Base-by-base conservation (phyloP, 2,113 vertebrate species). In the Dicrurus megarhynchus region DNA sequence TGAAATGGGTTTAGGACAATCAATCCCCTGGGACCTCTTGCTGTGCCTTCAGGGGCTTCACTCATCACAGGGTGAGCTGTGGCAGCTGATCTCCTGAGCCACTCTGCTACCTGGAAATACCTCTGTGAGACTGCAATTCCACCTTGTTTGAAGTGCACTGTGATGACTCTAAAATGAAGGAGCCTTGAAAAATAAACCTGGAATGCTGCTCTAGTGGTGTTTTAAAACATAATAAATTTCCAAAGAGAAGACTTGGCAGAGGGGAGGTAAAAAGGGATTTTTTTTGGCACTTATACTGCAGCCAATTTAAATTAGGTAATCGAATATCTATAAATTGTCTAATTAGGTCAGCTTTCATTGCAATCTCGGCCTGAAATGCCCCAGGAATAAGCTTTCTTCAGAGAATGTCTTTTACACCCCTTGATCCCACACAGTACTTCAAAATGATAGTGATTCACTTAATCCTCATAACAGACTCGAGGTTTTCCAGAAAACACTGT, bases 281-380 rank as follows among this genome's bases (percentile, higher is more conserved):
- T 59, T 84, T 85, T 83, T 67, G 46, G 93, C 76, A 77, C 64
- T 73, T 87, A 42, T 9, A 42, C 9, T 13, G 21, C 61, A 80
- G 60, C 27, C 47, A 80, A 32, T 71, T 93, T 90, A 73, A 91
- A 87, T 78, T 26, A 71, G 77, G 92, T 87, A 92, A 81, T 85
- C 69, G 42, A 79, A 33, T 78, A 76, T 41, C 87, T 95, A 87
- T 61, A 82, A 76, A 85, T 83, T 71, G 52, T 71, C 73, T 96
- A 94, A 95, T 70, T 81, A 93, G 95, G 91, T 41, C 85, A 55
- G 2, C 27, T 92, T 89, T 52, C 74, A 92, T 27, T 56, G 89
- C 55, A 81, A 27, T 44, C 59, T 88, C 44, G 1, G 46, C 91
- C 92, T 93, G 83, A 83, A 87, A 65, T 24, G 42, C 15, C 77